Evolutionary conservation across 1,140 invertebrate species (phyloP), one percentile per base, ranked within the genome.

Genomic region (Macrobrachium rosenbergii): DNA sequence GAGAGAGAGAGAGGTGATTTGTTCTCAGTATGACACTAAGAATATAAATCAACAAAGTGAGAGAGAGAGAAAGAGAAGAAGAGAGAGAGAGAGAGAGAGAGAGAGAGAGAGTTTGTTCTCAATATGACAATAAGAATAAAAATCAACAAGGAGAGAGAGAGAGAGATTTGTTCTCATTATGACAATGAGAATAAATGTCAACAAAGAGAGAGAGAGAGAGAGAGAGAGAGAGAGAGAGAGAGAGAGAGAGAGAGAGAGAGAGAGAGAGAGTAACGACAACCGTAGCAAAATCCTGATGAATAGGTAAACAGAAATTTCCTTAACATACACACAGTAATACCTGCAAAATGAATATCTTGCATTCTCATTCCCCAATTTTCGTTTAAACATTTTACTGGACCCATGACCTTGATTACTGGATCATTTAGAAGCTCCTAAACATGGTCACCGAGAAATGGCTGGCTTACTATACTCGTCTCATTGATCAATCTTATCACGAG

Each of bases 211-310:
- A 52, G 75, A 21, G n/a, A 17, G 75, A 43, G 43, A 21, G 17
- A 77, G 43, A 21, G 14, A 21, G 43, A n/a, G 75, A 77, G 75
- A 21, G 75, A 77, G 75, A 52, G 75, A 45, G 43, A 52, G 43
- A 45, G 75, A 21, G 75, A 77, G 43, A 52, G 43, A 19, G 28
- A 52, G 28, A 77, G 75, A 52, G 14, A 77, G 43, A 52, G 43
- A 45, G 17, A 16, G 45, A 77, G 43, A 52, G 75, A 45, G 45
- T 8, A 6, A 45, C 11, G 28, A 3, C 3, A 37, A 37, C 3
- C 28, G 3, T 37, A 37, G 28, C 28, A 37, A 37, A 37, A 2
- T 37, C 28, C 28, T 37, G 28, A 37, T 37, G 28, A 37, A 37
- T 37, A 37, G 1, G 28, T 2, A 37, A 37, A 37, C 28, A 37